Evolutionary conservation across 2,113 vertebrate genomes (phyloP).

Genomic region (Rhipidura dahli): DNA sequence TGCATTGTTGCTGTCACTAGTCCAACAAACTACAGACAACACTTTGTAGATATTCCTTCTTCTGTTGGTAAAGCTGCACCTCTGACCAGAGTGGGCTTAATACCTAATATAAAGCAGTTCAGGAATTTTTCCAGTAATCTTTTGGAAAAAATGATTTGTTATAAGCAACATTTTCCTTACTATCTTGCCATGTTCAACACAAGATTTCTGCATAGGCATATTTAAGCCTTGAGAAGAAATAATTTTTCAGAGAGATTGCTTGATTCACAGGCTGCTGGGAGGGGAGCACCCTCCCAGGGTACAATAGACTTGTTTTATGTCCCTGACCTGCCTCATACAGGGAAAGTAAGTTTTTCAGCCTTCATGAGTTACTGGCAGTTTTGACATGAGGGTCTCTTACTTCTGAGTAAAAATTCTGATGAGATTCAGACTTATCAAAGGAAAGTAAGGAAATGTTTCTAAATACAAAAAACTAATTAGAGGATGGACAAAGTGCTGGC

Average conservation of each 20-base stretch:
- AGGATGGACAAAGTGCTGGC: not conserved
- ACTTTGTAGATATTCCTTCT: not conserved
- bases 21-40: constrained; percentile 3
- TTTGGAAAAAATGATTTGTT: not conserved
- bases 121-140: constrained; percentile 30
- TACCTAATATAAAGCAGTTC: constrained; percentile 8
- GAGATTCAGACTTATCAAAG: not conserved
- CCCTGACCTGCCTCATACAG: not conserved
- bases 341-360: not conserved
- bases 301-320: rapidly evolving
- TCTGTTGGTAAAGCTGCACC: not conserved
- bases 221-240: not conserved
- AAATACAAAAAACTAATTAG: not conserved
- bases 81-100: not conserved
- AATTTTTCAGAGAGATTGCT: not conserved
- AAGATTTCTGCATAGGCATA: not conserved
- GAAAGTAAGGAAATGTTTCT: not conserved
- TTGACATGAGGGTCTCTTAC: not conserved
- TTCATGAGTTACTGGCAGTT: not conserved
- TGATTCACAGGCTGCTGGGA: not conserved
- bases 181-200: not conserved
- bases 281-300: not conserved
- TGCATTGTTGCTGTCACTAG: not conserved
- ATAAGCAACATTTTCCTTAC: not conserved
- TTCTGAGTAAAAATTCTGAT: not conserved